Evolutionary conservation across 2,113 vertebrate species (phyloP).

Genomic region (Spea bombifrons): DNA sequence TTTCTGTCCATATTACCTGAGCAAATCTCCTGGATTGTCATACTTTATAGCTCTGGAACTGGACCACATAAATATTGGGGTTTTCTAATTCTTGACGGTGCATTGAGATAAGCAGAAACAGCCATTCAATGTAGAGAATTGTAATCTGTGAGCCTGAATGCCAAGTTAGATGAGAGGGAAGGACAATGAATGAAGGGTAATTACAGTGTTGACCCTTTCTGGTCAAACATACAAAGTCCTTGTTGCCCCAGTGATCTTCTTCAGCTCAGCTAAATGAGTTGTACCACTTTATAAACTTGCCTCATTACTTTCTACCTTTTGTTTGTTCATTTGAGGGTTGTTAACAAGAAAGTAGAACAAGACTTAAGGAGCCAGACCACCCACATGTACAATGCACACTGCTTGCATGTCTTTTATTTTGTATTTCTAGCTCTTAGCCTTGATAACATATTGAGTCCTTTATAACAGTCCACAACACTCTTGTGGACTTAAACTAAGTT

Average conservation of each 20-base stretch:
- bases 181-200: slow-evolving; percentile 27
- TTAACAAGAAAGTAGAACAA: slow-evolving; percentile 27
- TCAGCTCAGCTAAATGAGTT: slow-evolving; percentile 35
- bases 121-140: not conserved
- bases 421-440: slow-evolving; percentile 41
- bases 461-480: slow-evolving; percentile 40
- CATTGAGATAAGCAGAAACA: not conserved
- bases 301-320: slow-evolving; percentile 32
- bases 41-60: no score
- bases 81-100: no score
- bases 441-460: slow-evolving; percentile 50
- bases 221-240: slow-evolving; percentile 33
- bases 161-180: not conserved
- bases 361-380: slow-evolving; percentile 42
- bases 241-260: slow-evolving; percentile 46
- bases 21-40: no score
- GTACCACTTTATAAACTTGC: slow-evolving; percentile 29
- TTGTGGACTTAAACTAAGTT: slow-evolving; percentile 41
- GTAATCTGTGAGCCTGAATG: slow-evolving; percentile 10
- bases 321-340: slow-evolving; percentile 38
- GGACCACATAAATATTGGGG: no score
- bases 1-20: no score
- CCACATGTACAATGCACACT: slow-evolving; percentile 42
- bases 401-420: slow-evolving; percentile 44
- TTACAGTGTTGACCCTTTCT: slow-evolving; percentile 40